Evolutionary conservation across 2,797 vertebrate genomes (phyloP).

Genomic region (Premnoplex brunnescens): DNA sequence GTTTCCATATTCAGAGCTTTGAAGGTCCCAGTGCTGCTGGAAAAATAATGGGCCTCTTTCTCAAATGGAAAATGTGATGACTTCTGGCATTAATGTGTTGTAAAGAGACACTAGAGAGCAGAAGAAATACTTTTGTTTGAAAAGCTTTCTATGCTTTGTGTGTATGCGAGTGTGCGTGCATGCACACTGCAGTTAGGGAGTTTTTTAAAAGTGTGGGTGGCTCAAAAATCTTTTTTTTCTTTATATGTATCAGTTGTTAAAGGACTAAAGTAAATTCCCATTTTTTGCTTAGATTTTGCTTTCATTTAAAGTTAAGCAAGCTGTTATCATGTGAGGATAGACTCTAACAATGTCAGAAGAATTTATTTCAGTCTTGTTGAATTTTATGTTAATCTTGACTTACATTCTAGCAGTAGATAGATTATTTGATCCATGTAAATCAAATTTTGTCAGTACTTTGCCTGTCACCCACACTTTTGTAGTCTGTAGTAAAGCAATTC

Average conservation of each 20-base stretch:
- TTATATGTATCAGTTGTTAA: background rate
- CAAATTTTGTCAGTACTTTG: background rate
- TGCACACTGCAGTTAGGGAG: fast-evolving
- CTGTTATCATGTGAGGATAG: background rate
- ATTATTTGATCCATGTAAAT: background rate
- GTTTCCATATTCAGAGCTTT: slow-evolving; percentile 34
- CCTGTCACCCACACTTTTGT: background rate
- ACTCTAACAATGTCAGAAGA: background rate
- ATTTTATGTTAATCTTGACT: background rate
- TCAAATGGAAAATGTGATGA: slow-evolving; percentile 39
- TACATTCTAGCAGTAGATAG: background rate
- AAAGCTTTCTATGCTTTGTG: background rate
- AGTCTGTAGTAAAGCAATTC: background rate
- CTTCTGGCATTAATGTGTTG: slow-evolving; percentile 14
- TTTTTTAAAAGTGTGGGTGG: background rate
- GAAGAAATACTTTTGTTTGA: slow-evolving; percentile 9
- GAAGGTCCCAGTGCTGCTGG: background rate
- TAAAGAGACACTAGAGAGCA: background rate
- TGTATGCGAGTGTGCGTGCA: background rate
- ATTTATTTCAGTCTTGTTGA: background rate
- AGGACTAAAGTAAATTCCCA: background rate
- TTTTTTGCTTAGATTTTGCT: background rate
- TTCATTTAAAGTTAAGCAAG: background rate
- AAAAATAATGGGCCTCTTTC: slow-evolving; percentile 25
- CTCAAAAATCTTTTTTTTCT: background rate